Percentiles rank a stretch among this genome's conserved stretches.
phyloP scores from a whole-genome alignment of 1,140 invertebrate genomes.

The Philaenus spumarius region DNA sequence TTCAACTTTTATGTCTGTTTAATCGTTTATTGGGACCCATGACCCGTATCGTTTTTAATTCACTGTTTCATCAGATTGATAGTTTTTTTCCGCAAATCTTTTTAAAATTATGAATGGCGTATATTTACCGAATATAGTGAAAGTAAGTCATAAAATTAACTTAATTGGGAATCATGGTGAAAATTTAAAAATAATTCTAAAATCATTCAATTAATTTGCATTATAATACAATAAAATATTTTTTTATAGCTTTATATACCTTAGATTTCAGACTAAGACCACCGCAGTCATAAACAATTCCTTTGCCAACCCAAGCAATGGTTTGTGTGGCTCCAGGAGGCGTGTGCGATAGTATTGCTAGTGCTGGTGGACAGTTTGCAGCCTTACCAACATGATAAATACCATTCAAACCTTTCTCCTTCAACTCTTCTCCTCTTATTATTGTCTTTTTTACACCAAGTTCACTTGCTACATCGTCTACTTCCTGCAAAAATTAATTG shows the following conservation, averaged over 20 bases:
- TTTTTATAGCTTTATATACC: constrained; percentile 39
- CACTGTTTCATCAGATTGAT: too few species aligned
- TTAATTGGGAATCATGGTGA: background rate
- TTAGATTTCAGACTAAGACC: constrained; percentile 86
- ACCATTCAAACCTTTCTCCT: constrained; percentile 68
- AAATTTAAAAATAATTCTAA: background rate
- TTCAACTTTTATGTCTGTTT: too few species aligned
- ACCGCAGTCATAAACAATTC: constrained; percentile 91
- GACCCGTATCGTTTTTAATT: too few species aligned
- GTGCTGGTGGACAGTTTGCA: constrained; percentile 64
- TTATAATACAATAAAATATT: background rate
- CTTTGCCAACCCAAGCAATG: constrained; percentile 87
- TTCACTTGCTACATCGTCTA: constrained; percentile 55
- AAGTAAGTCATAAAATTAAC: background rate
- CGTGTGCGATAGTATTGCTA: constrained; percentile 68
- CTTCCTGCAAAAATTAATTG: constrained; percentile 54
- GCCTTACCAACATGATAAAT: constrained; percentile 85
- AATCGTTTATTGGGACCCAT: too few species aligned
- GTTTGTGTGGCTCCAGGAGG: constrained; percentile 57
- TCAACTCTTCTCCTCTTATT: constrained; percentile 69
- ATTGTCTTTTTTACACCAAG: constrained; percentile 53
- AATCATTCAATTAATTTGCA: background rate
- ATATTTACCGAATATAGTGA: too few species aligned
- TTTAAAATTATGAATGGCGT: too few species aligned
- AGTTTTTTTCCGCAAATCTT: too few species aligned